Base-by-base conservation (phyloP, 2,888 invertebrate genomes). In the Nudaria mundana region DNA sequence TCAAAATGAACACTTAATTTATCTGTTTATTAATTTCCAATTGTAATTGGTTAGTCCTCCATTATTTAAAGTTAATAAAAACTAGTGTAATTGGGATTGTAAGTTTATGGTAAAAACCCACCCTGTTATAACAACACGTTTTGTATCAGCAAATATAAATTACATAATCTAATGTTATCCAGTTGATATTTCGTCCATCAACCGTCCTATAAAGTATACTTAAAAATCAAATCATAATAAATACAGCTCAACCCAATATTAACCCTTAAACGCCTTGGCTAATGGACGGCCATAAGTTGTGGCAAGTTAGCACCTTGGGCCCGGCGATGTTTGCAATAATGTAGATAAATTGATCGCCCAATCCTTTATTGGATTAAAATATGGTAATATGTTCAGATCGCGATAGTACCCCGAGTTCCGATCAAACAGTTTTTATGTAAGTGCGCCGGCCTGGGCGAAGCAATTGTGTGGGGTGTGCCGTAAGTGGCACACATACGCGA, bases 351-450 rank as follows among this genome's bases (percentile, higher is more conserved):
- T 79, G 80, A 76, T 79, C 76, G 78, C 67, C 67, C 73, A 69
- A 73, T 74, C 73, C 74, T 73, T 75, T 77, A 76, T 74, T 76
- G 75, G 77, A 76, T 77, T 76, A 80, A 80, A 81, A 79, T 81
- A 81, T 75, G 81, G 73, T 79, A 79, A 76, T 84, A 78, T 71
- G 77, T 70, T 73, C 70, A 65, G 78, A 81, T 75, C 73, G 78
- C 79, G 80, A 82, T 82, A 79, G 66, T 66, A 48, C 64, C 61
- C 68, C 65, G 76, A 80, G 77, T 83, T 82, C 81, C 83, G 82
- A 82, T 81, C 83, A 79, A 81, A 81, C 76, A 73, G 76, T 84
- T 81, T 85, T 85, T 83, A 85, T 84, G 83, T 81, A 71, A 77
- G 74, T 75, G 76, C 76, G 75, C 81, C 78, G 80, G 82, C 77